Conservation (phyloP, 1,140 invertebrate genomes). For the Probaryconus sp. region DNA sequence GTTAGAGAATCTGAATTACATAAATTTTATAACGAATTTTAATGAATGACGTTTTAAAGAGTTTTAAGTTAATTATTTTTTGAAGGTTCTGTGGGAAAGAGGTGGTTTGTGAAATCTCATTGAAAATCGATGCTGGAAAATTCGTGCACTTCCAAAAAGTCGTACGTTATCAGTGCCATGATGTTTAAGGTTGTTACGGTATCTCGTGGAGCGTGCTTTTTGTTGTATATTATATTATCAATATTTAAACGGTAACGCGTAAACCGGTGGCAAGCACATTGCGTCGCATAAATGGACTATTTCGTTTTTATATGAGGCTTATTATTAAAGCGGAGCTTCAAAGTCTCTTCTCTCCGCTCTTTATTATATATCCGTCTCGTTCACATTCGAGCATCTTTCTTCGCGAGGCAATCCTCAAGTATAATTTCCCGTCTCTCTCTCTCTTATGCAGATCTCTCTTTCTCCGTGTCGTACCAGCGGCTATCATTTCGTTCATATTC, state of each 20-base stretch:
- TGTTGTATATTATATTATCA: too few relatives aligned
- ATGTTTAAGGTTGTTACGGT: too few relatives aligned
- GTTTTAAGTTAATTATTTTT: too few relatives aligned
- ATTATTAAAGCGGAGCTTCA: constrained; percentile 49
- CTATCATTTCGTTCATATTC: constrained; percentile 14
- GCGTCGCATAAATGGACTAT: constrained; percentile 33
- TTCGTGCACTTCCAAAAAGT: too few relatives aligned
- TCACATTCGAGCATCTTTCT: neutral
- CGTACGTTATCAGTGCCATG: too few relatives aligned
- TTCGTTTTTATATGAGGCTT: constrained; percentile 38
- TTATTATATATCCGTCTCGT: constrained; percentile 24
- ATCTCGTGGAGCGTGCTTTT: too few relatives aligned
- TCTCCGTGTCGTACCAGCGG: constrained; percentile 22
- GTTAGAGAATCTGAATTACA: too few relatives aligned
- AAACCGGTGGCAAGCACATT: constrained; percentile 21
- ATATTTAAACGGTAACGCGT: constrained; percentile 8
- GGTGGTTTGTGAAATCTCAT: too few relatives aligned
- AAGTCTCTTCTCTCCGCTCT: constrained; percentile 31
- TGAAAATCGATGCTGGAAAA: too few relatives aligned
- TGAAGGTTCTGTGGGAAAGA: too few relatives aligned
- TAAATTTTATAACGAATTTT: too few relatives aligned
- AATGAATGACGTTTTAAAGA: too few relatives aligned
- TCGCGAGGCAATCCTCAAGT: constrained; percentile 2
- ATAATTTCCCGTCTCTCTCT: constrained; percentile 22
- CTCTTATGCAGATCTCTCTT: constrained; percentile 29